Evolutionary conservation across 2,797 vertebrate species (phyloP), one percentile per base, ranked within the genome.

Genomic region (Acrossocheilus fasciatus): DNA sequence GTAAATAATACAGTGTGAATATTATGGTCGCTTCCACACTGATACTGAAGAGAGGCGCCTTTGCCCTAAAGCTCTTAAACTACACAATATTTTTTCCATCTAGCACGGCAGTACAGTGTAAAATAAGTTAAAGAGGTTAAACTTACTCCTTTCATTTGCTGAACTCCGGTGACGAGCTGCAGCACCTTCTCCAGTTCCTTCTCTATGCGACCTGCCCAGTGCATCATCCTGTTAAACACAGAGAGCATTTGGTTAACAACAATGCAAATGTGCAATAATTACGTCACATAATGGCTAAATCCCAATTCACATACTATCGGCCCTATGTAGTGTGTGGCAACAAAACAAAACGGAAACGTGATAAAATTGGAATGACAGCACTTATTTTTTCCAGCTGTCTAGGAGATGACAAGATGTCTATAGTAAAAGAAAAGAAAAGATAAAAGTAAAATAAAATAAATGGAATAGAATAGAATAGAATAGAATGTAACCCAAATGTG

Each of bases 101-200:
- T 45, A 30, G 41, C 43, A 11, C 4, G 3, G 57, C 23, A 64
- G 36, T 62, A 30, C 2, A 4, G 39, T 43, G 15, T 2, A 57
- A 43, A 41, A 41, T 39, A 41, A 23, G 12, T 74, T 20, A 34
- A 7, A 64, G 14, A 4, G 41, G 47, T 47, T 45, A 87, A 84
- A 94, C 97, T 97, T 95, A 99, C 98, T 94, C 93, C 95, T 94
- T 95, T 97, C 94, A 99, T 97, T 93, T 99, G 97, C 92, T 98
- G 97, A 88, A 95, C 96, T 39, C 98, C 98, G 57, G 97, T 98
- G 92, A 99, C 98, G 91, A 98, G 98, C 89, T 96, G 96, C 93
- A 99, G 97, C 90, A 99, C 98, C 80, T 97, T 98, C 86, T 99
- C 98, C 90, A 99, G 96, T 94, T 99, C 98, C 92, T 98, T 98